phyloP scores from a whole-genome alignment of 2,113 vertebrate genomes.

The Callipepla squamata region DNA sequence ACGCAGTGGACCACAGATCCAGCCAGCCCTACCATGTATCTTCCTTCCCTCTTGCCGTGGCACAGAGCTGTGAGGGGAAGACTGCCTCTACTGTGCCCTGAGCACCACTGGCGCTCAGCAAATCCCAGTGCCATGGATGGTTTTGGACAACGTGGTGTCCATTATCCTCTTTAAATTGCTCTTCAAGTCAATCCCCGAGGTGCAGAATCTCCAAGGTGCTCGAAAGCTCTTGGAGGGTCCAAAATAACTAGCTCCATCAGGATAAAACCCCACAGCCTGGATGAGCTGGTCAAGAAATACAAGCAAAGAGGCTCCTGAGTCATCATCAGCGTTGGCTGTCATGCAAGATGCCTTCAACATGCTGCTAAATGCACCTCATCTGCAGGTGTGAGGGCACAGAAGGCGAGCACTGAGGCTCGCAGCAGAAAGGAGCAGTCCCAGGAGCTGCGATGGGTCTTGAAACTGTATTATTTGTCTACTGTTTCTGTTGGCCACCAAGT shows the following conservation, averaged over 20 bases:
- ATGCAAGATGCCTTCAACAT: background rate
- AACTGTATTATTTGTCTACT: background rate
- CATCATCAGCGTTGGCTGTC: background rate
- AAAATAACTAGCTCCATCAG: background rate
- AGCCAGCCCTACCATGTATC: fast-evolving
- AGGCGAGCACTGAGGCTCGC: background rate
- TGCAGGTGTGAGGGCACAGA: background rate
- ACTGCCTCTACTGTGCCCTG: background rate
- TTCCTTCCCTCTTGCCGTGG: background rate
- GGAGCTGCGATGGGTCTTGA: background rate
- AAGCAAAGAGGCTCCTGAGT: background rate
- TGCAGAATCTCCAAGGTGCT: background rate
- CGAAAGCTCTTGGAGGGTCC: background rate
- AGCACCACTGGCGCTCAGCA: background rate
- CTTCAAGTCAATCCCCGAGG: fast-evolving
- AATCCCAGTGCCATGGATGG: background rate
- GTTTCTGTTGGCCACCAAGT: background rate
- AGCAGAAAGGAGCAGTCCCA: background rate
- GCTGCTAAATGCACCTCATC: background rate
- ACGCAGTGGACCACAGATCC: background rate
- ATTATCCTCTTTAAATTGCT: background rate
- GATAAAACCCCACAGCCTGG: background rate
- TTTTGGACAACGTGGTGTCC: background rate
- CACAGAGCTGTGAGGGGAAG: background rate
- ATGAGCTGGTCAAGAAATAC: background rate